Base-by-base conservation (phyloP, 2,888 invertebrate genomes). In the Chymomyza fuscimana region DNA sequence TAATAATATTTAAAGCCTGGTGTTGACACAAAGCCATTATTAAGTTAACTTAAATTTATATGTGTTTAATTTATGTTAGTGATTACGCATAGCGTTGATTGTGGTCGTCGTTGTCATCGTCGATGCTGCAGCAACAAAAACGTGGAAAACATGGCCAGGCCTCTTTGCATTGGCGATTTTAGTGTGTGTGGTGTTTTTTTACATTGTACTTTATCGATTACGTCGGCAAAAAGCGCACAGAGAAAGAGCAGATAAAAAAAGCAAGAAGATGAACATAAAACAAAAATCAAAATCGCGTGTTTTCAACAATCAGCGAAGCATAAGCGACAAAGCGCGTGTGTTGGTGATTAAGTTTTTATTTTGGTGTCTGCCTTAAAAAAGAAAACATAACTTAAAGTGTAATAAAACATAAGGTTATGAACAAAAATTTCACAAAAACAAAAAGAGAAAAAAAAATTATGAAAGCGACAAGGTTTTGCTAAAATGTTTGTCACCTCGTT, bases 381-480 rank as follows among this genome's bases (percentile, higher is more conserved):
- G 59, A 40, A 58, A 64, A 69, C n/a, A 60, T 59, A 67, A 70
- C 69, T 63, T 70, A 69, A 63, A 61, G 15, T 64, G 59, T 73
- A 22, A 22, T 22, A 65, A 56, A 69, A 70, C 71, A 72, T 78
- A 63, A 15, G 50, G 50, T 32, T 50, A 60, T 16, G 5, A n/a
- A 60, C 78, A 85, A 67, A 77, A 87, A 78, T 85, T 85, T 85
- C 88, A 79, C 87, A 86, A 80, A 82, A 88, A 85, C 85, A 32
- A 9, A 32, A 5, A 32, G 32, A 25, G 25, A 25, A 25, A 25
- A 25, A 25, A 25, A 25, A 32, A 32, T 87, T 83, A 88, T 84
- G 84, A 85, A 88, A 88, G 88, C 88, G 86, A 22, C 52, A 51
- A 51, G 46, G 16, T 16, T 36, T 16, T 22, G 32, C 36, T 15